Evolutionary conservation across 92 coral and sea anemone species (phyloP).

Genomic region (Paragorgia papillata): DNA sequence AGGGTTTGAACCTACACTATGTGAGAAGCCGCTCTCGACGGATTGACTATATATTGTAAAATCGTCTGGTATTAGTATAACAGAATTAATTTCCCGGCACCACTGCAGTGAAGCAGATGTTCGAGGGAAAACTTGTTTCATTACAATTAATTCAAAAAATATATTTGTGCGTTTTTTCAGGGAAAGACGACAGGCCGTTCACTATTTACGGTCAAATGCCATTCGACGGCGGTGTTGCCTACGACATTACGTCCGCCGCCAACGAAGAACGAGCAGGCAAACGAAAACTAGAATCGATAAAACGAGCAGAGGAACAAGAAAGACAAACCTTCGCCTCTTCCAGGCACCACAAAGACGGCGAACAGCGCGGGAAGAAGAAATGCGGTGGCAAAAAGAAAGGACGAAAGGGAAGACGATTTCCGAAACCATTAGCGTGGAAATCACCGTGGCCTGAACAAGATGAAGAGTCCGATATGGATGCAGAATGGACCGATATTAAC

Average conservation of each 20-base stretch:
- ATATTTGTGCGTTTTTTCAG: not conserved
- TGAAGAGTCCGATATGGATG: slow-evolving; percentile 4
- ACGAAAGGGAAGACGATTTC: slow-evolving; percentile 1
- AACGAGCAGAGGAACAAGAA: slow-evolving; percentile 17
- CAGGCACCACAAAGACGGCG: slow-evolving; percentile 12
- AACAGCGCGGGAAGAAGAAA: not conserved
- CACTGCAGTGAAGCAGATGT: too few species aligned
- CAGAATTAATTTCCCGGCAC: too few species aligned
- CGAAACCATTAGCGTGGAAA: slow-evolving; percentile 34
- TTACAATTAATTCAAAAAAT: too few species aligned
- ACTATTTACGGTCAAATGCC: slow-evolving; percentile 22
- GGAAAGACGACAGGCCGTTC: slow-evolving; percentile 26
- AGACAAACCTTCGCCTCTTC: not conserved
- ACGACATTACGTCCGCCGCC: slow-evolving; percentile 21
- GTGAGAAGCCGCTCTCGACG: too few species aligned
- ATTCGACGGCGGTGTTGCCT: slow-evolving; percentile 19
- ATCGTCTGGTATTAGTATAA: too few species aligned
- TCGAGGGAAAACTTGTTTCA: too few species aligned
- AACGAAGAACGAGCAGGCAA: slow-evolving; percentile 31
- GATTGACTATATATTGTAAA: too few species aligned
- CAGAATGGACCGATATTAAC: slow-evolving; percentile 22
- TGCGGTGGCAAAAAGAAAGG: slow-evolving; percentile 12
- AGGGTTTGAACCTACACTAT: too few species aligned
- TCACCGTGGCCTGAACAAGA: slow-evolving; percentile 31
- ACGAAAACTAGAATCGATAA: slow-evolving; percentile 36